A percentile compares a stretch with the other conserved stretches of the same genome.
Conservation (phyloP, 92 coral and sea anemone genomes). For the Paragorgia papillata region DNA sequence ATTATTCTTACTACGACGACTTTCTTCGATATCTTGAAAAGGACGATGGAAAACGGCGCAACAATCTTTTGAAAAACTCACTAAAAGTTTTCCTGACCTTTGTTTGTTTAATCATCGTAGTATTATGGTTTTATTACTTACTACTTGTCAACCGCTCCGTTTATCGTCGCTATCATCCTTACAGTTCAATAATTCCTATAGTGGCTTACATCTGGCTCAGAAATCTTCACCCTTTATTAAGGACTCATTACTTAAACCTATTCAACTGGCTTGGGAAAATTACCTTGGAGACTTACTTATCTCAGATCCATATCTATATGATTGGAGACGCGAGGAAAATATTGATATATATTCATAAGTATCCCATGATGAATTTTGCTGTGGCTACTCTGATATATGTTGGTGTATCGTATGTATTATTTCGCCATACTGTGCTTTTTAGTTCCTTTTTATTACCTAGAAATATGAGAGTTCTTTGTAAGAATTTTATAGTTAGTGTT, state of each 20-base stretch:
- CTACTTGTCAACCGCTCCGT: conserved; percentile 65
- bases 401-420: conserved; percentile 86
- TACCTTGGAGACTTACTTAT: conserved; percentile 88
- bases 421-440: conserved; percentile 87
- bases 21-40: conserved; percentile 80
- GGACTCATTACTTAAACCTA: conserved; percentile 77
- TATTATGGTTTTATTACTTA: conserved; percentile 80
- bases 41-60: conserved; percentile 53
- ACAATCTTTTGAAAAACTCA: conserved; percentile 56
- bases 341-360: conserved; percentile 75
- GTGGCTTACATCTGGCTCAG: conserved; percentile 82
- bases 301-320: conserved; percentile 98
- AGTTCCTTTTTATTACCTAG: conserved; percentile 88
- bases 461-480: conserved; percentile 85
- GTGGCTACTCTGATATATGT: conserved; percentile 76
- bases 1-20: conserved; percentile 89
- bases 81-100: conserved; percentile 51
- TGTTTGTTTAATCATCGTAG: conserved; percentile 57
- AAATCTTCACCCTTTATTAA: conserved; percentile 74
- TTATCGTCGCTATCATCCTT: conserved; percentile 83
- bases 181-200: conserved; percentile 79
- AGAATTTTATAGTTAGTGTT: conserved; percentile 69
- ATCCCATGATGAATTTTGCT: conserved; percentile 94
- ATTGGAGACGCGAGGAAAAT: conserved; percentile 82
- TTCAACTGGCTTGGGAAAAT: conserved; percentile 96